Percentiles rank a stretch among this genome's conserved stretches.
Evolutionary conservation across 2,113 vertebrate species (phyloP).

Genomic region (Brachyistius frenatus): DNA sequence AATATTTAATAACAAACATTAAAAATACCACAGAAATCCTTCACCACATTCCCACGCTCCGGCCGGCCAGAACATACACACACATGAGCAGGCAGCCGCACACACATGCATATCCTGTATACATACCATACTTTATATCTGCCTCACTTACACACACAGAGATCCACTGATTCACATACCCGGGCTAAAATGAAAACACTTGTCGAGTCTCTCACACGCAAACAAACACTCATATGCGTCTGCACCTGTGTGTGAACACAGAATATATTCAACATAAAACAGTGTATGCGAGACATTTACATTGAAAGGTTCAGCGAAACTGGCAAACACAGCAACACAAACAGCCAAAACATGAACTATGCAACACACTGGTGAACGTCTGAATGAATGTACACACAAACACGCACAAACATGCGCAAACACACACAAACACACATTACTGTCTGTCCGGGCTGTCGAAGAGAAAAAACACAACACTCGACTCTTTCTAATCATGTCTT

Average conservation of each 20-base stretch:
- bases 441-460: background rate
- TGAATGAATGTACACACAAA: background rate
- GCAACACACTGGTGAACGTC: constrained; percentile 32
- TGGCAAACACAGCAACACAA: constrained; percentile 44
- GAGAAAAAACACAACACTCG: constrained; percentile 2
- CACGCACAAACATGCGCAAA: background rate
- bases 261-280: constrained; percentile 27
- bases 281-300: constrained; percentile 1
- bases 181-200: constrained; percentile 29
- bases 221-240: background rate
- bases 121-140: constrained; percentile 35
- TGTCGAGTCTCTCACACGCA: background rate
- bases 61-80: constrained; percentile 67
- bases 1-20: constrained; percentile 90
- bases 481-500: constrained; percentile 18
- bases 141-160: constrained; percentile 29
- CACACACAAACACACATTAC: constrained; percentile 1
- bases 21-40: constrained; percentile 87
- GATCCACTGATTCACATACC: constrained; percentile 21
- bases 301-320: background rate
- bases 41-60: constrained; percentile 85
- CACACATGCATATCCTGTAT: constrained; percentile 32
- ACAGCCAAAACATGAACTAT: constrained; percentile 26
- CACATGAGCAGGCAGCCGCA: constrained; percentile 52
- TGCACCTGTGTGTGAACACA: background rate